Conservation (phyloP, 1,140 invertebrate species). For the Leptoteleia sp. region DNA sequence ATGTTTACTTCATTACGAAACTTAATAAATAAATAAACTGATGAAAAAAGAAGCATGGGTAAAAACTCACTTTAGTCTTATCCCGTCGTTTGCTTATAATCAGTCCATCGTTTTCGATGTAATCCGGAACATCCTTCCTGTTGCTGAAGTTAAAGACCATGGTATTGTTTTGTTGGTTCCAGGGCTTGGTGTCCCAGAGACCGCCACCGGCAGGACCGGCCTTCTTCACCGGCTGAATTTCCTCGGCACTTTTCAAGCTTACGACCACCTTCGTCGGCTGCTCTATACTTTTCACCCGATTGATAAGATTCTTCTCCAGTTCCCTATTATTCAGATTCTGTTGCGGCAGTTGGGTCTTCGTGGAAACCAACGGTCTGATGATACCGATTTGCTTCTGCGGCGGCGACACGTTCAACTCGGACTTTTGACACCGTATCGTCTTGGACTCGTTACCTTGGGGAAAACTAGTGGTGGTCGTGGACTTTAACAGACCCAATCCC, state of each 20-base stretch:
- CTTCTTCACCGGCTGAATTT: slow-evolving; percentile 78
- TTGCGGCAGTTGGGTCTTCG: slow-evolving; percentile 76
- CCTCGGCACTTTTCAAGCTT: slow-evolving; percentile 78
- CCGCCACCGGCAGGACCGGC: slow-evolving; percentile 72
- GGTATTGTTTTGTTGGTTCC: slow-evolving; percentile 84
- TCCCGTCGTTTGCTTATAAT: slow-evolving; percentile 85
- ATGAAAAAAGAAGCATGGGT: too few relatives aligned
- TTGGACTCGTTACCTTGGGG: slow-evolving; percentile 74
- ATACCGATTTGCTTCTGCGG: slow-evolving; percentile 83
- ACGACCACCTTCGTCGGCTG: slow-evolving; percentile 82
- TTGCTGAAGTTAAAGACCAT: slow-evolving; percentile 94
- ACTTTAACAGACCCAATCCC: slow-evolving; percentile 71
- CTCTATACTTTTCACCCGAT: slow-evolving; percentile 84
- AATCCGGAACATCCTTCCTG: slow-evolving; percentile 92
- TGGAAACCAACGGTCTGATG: slow-evolving; percentile 83
- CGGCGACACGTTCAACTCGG: slow-evolving; percentile 69
- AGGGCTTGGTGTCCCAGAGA: slow-evolving; percentile 81
- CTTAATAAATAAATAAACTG: too few relatives aligned
- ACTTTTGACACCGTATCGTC: slow-evolving; percentile 73
- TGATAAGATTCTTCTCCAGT: slow-evolving; percentile 87
- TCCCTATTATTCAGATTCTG: slow-evolving; percentile 83
- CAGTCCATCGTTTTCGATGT: slow-evolving; percentile 93
- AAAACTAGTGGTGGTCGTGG: slow-evolving; percentile 65
- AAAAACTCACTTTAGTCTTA: slow-evolving; percentile 85
- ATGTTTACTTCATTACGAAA: too few relatives aligned